Evolutionary conservation across 2,113 vertebrate species (phyloP).

Genomic region (Pitta sordida): DNA sequence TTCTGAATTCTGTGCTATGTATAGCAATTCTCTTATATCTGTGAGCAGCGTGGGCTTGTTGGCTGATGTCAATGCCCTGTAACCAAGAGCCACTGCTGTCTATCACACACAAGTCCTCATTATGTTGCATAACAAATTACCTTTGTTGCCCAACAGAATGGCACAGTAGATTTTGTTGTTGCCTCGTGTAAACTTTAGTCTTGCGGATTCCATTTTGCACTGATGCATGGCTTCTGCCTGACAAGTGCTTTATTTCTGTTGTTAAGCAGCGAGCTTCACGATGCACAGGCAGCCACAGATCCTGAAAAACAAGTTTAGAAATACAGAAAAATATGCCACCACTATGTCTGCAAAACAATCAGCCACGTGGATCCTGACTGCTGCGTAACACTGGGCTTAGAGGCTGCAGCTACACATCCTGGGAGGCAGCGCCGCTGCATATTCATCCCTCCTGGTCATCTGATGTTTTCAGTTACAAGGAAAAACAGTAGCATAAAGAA

Average conservation of each 20-base stretch:
- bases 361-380: background rate
- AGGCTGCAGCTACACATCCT: background rate
- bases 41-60: background rate
- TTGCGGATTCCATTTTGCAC: background rate
- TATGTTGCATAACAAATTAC: conserved; percentile 63
- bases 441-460: background rate
- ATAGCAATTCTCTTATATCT: background rate
- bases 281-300: background rate
- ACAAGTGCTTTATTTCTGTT: conserved; percentile 37
- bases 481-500: conserved; percentile 18
- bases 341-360: conserved; percentile 42
- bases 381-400: background rate
- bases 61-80: conserved; percentile 29
- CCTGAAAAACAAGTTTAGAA: conserved; percentile 60
- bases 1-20: background rate
- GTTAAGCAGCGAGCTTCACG: background rate
- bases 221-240: conserved; percentile 22
- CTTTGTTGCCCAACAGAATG: conserved; percentile 51
- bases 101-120: conserved; percentile 42
- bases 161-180: conserved; percentile 57
- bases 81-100: background rate
- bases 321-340: conserved; percentile 26
- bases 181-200: conserved; percentile 26
- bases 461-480: conserved; percentile 30
- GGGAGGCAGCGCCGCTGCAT: background rate